Conservation (phyloP, 2,888 invertebrate genomes). For the Athalia cordata region DNA sequence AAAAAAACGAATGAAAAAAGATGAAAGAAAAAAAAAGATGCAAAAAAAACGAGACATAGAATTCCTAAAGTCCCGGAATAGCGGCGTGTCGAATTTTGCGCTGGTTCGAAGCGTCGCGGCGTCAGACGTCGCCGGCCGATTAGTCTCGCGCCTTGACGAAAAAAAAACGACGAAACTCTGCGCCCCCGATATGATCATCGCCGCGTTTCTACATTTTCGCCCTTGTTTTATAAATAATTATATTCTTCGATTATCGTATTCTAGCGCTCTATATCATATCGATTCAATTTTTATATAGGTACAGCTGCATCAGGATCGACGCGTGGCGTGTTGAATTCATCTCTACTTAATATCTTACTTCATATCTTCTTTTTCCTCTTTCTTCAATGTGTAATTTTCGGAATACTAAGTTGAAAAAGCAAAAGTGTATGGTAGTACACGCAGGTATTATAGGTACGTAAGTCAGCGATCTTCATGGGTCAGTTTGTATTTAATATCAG, state of each 20-base stretch:
- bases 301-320: too few species aligned
- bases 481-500: slow-evolving; percentile 42
- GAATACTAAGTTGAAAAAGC: background rate
- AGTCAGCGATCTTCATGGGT: background rate
- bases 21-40: background rate
- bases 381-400: too few species aligned
- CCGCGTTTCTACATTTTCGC: too few species aligned
- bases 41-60: slow-evolving; percentile 45
- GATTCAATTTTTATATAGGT: background rate
- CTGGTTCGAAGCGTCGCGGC: slow-evolving; percentile 63
- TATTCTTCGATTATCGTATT: too few species aligned
- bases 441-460: background rate
- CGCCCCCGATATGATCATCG: background rate
- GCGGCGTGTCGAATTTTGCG: slow-evolving; percentile 67
- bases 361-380: too few species aligned
- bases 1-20: background rate
- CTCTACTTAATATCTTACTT: too few species aligned
- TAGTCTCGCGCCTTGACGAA: slow-evolving; percentile 58
- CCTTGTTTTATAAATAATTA: too few species aligned
- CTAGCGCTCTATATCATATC: background rate
- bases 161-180: background rate
- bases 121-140: slow-evolving; percentile 69
- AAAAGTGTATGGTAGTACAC: background rate
- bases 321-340: too few species aligned
- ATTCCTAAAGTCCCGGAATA: slow-evolving; percentile 61